Conservation (phyloP, 2,888 invertebrate genomes). For the Ypsolopha scabrella region DNA sequence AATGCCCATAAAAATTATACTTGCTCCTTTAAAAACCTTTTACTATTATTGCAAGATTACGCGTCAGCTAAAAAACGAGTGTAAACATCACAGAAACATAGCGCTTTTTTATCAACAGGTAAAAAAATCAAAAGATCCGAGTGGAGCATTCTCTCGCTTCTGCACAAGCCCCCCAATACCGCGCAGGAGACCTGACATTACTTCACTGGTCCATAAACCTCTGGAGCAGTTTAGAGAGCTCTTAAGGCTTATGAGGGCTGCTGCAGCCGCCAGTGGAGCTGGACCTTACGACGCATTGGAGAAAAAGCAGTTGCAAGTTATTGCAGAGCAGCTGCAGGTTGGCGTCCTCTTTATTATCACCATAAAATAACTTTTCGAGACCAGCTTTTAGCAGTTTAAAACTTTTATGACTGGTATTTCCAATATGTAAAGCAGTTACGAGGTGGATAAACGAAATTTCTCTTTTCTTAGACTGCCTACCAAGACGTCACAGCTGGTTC, state of each 20-base stretch:
- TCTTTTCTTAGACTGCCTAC: constrained; percentile 73
- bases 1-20: no score
- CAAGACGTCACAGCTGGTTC: constrained; percentile 87
- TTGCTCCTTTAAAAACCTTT: no score
- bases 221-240: constrained; percentile 77
- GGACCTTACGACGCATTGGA: constrained; percentile 59
- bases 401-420: no score
- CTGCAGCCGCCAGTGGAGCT: constrained; percentile 42
- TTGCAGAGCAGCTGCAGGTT: constrained; percentile 62
- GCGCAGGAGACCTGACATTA: constrained; percentile 84
- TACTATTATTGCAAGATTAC: no score
- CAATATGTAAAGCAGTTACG: no score
- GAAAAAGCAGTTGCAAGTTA: constrained; percentile 58
- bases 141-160: constrained; percentile 83
- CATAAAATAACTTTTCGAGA: no score
- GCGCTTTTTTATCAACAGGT: constrained; percentile 37
- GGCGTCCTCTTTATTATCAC: neutral
- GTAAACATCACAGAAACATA: no score
- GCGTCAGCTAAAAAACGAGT: no score
- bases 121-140: constrained; percentile 78
- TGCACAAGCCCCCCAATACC: constrained; percentile 86
- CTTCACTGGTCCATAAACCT: constrained; percentile 86
- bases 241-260: constrained; percentile 54
- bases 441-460: neutral
- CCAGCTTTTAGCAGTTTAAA: no score